Base-by-base conservation (phyloP, 2,888 invertebrate species). In the Argynnis bischoffii region DNA sequence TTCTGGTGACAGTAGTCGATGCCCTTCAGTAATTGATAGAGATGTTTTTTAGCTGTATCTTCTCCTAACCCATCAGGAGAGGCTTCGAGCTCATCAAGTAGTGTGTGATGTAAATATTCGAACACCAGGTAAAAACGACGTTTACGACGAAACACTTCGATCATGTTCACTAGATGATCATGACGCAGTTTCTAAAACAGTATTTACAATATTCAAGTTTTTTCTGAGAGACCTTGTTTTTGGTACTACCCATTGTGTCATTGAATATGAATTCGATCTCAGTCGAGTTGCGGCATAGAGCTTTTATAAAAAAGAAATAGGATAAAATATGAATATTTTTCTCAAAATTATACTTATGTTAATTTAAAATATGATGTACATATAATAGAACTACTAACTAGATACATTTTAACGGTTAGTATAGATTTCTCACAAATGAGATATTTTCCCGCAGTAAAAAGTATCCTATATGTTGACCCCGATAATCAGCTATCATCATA, bases 91-190 rank as follows among this genome's bases (percentile, higher is more conserved):
- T 97, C 97, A 76, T 98, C 97, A 69, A 98, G 90, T 5, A 98
- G 94, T 0, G 97, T 98, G 80, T 97, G 96, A 84, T 97, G 97
- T 77, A 98, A 90, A 87, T 96, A 98, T 85, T 98, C 98, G 84
- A 98, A 97, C 11, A 98, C 98, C 46, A 98, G 91, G 88, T 97
- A 97, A 83, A 97, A 96, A 63, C 97, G 94, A 78, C 96, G 95
- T 84, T 96, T 95, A 67, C 96, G 94, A 15, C 97, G 94, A 85
- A 98, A 98, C 73, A 97, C 97, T 87, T 98, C 98, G 72, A 98
- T 95, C 93, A 98, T 95, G 81, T 96, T 96, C 64, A 98, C 97
- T 70, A 98, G 88, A 87, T 98, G 97, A 78, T 97, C 97, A 83
- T 98, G 98, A 8, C 95, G 95, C 68, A 98, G 93, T 94, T 96